These are phyloP conservation scores for Therioaphis trifolii DNA, from an alignment of 2,888 invertebrate species.

Conservation along the genomic window DNA sequence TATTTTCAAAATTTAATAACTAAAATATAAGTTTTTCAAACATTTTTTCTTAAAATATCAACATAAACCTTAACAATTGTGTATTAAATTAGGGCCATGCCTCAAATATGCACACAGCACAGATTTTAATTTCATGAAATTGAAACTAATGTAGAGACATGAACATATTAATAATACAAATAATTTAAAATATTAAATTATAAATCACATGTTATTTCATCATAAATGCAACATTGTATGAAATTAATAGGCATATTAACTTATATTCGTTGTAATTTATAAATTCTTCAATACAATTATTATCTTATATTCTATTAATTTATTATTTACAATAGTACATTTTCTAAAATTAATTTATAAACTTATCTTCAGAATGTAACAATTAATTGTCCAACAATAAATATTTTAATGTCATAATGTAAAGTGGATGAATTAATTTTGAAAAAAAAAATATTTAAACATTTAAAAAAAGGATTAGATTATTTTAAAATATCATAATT, in stretches of 20 bases:
- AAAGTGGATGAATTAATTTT: background rate
- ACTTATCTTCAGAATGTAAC: background rate
- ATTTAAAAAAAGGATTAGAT: background rate
- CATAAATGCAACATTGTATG: background rate
- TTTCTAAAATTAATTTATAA: background rate
- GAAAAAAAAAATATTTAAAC: background rate
- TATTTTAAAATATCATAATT: slow-evolving; percentile 21
- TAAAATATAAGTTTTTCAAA: no score
- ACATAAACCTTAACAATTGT: no score
- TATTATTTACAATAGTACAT: background rate
- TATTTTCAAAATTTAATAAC: no score
- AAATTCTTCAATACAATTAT: background rate
- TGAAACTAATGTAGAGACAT: no score
- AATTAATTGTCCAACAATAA: slow-evolving; percentile 3
- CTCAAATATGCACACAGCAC: no score
- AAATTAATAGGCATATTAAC: background rate
- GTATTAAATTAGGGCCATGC: no score
- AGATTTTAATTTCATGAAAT: no score
- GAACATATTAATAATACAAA: background rate
- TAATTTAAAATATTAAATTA: slow-evolving; percentile 19
- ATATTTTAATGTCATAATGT: background rate
- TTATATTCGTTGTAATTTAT: background rate
- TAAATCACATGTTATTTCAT: background rate
- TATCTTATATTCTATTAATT: background rate
- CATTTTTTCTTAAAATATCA: no score